Evolutionary conservation across 2,797 vertebrate species (phyloP).

Genomic region (Lacerta bilineata): DNA sequence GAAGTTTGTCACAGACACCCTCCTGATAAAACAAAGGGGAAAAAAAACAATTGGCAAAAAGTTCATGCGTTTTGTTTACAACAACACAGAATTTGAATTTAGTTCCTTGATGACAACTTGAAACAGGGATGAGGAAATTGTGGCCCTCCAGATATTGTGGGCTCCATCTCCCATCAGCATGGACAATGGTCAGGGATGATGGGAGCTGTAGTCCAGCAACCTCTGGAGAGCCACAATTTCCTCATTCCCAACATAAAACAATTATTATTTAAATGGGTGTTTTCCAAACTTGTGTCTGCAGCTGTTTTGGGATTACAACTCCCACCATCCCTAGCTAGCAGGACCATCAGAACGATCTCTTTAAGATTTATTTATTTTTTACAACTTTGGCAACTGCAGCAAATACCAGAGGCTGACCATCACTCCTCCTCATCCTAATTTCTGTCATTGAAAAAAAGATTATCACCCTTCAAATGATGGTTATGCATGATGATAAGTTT

Average conservation of each 20-base stretch:
- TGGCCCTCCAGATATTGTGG: no score
- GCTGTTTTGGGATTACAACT: no score
- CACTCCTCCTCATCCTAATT: constrained; percentile 42
- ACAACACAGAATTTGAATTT: constrained; percentile 41
- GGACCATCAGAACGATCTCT: constrained; percentile 19
- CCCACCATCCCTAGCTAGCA: no score
- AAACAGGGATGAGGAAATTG: not conserved
- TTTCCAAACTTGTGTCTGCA: no score
- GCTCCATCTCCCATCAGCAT: no score
- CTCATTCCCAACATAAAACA: no score
- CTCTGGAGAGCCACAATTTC: no score
- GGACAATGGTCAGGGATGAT: no score
- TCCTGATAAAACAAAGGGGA: constrained; percentile 9
- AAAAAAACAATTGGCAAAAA: constrained; percentile 32
- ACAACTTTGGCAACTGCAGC: constrained; percentile 31
- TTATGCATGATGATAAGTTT: constrained; percentile 68
- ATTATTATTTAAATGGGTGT: no score
- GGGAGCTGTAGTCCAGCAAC: no score
- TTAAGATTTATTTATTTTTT: constrained; percentile 49
- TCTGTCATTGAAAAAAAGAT: constrained; percentile 56
- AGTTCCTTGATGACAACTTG: constrained; percentile 51
- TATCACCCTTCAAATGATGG: constrained; percentile 68
- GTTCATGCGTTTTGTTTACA: constrained; percentile 38
- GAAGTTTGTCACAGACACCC: not conserved
- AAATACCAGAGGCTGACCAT: constrained; percentile 52